Conservation (phyloP, 2,888 invertebrate genomes). For the Tolmerus cingulatus region DNA sequence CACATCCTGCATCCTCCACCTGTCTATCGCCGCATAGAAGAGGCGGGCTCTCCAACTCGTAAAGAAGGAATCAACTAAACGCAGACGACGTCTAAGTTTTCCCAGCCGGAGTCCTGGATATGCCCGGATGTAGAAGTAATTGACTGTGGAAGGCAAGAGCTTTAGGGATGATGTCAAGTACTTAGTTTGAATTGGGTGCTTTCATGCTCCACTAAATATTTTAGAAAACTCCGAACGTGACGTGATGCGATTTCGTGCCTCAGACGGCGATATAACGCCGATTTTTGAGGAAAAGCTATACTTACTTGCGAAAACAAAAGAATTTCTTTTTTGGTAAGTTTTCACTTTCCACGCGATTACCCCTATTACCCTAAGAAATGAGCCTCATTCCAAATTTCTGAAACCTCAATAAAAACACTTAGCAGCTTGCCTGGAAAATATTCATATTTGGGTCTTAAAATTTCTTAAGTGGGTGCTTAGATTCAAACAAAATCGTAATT, state of each 20-base stretch:
- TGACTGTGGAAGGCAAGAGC: conserved; percentile 24
- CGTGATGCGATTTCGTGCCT: background rate
- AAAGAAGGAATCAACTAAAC: conserved; percentile 8
- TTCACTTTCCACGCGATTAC: background rate
- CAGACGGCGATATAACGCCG: background rate
- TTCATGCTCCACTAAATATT: conserved; percentile 24
- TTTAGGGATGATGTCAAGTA: conserved; percentile 28
- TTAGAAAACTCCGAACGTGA: background rate
- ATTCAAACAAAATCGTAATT: background rate
- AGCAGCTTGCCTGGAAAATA: background rate
- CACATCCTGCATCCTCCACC: background rate
- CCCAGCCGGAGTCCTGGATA: background rate
- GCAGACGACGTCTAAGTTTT: conserved; percentile 16
- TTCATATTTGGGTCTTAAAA: background rate
- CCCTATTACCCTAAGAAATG: background rate
- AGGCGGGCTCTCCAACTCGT: background rate
- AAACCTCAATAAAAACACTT: background rate
- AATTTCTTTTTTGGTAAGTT: background rate
- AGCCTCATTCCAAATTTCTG: background rate
- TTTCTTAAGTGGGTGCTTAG: background rate
- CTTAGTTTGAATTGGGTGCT: conserved; percentile 30
- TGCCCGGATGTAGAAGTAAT: conserved; percentile 18
- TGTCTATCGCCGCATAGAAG: background rate
- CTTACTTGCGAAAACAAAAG: background rate
- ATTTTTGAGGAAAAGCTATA: background rate